Evolutionary conservation across 23 tunicate species (phyloP).

Genomic region (Botrylloides violaceus): DNA sequence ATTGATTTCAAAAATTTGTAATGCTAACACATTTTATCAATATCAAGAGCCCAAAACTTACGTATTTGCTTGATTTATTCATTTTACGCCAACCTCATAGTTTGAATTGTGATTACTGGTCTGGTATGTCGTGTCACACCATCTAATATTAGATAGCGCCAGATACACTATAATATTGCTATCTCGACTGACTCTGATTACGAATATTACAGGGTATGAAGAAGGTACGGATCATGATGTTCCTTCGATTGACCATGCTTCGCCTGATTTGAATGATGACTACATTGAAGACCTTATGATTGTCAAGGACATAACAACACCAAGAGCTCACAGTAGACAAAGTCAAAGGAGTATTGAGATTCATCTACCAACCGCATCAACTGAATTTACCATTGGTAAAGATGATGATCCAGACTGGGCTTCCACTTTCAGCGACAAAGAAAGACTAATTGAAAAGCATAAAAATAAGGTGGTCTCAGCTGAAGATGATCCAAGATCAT

Average conservation of each 20-base stretch:
- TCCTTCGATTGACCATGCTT: constrained; percentile 13
- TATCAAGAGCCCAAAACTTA: too few species aligned
- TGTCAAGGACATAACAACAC: constrained; percentile 13
- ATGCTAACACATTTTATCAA: too few species aligned
- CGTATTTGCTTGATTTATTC: too few species aligned
- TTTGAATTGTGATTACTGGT: too few species aligned
- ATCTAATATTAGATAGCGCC: too few species aligned
- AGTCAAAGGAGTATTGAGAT: constrained; percentile 28
- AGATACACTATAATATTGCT: too few species aligned
- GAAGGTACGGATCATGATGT: constrained; percentile 24
- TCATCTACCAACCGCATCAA: constrained; percentile 22
- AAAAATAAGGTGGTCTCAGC: neutral
- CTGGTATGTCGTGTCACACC: too few species aligned
- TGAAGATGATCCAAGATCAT: constrained; percentile 2
- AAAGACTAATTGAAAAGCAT: constrained; percentile 5
- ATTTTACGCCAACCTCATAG: too few species aligned
- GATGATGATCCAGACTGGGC: constrained; percentile 18
- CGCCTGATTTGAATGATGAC: neutral
- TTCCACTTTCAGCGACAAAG: constrained; percentile 17
- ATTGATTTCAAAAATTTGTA: too few species aligned
- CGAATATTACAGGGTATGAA: constrained; percentile 10
- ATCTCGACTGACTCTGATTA: too few species aligned
- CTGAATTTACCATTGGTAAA: constrained; percentile 15
- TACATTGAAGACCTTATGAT: constrained; percentile 18
- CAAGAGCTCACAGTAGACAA: constrained; percentile 25